Conservation (phyloP, 2,797 vertebrate species). For the Hoplostethus atlanticus region DNA sequence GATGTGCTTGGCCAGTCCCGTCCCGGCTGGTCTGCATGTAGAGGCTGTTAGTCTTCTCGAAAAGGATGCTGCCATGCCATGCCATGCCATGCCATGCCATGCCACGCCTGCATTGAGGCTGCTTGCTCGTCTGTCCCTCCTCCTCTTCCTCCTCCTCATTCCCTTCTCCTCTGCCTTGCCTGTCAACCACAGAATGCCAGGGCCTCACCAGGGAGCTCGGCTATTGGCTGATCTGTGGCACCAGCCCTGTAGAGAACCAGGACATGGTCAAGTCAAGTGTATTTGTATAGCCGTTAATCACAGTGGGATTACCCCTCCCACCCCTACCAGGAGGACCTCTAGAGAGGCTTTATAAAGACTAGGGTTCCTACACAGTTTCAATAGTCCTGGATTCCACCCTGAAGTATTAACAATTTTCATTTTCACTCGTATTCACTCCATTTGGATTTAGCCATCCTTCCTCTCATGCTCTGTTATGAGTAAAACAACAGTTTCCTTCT, state of each 20-base stretch:
- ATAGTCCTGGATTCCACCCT: neutral
- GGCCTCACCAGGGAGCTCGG: slow-evolving; percentile 43
- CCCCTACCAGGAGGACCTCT: too few species aligned
- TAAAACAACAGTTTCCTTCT: neutral
- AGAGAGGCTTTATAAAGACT: too few species aligned
- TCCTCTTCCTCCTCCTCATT: slow-evolving; percentile 28
- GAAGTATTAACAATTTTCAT: neutral
- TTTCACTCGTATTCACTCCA: too few species aligned
- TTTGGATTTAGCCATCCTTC: too few species aligned
- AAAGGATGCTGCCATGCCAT: slow-evolving; percentile 53
- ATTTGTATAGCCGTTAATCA: too few species aligned
- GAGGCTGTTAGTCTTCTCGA: slow-evolving; percentile 21
- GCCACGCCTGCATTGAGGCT: slow-evolving; percentile 55
- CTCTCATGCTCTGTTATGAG: too few species aligned
- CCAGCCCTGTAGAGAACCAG: slow-evolving; percentile 8
- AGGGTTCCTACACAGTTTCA: too few species aligned
- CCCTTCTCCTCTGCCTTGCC: slow-evolving; percentile 49
- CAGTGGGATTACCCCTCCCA: too few species aligned
- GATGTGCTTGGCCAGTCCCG: slow-evolving; percentile 31
- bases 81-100: slow-evolving; percentile 26
- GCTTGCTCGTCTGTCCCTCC: slow-evolving; percentile 31
- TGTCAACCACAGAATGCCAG: slow-evolving; percentile 59
- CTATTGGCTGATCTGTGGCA: slow-evolving; percentile 13
- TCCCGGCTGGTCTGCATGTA: slow-evolving; percentile 66
- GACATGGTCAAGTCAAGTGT: neutral